Evolutionary conservation across 2,888 invertebrate species (phyloP).

Genomic region (Itoplectis maculator): DNA sequence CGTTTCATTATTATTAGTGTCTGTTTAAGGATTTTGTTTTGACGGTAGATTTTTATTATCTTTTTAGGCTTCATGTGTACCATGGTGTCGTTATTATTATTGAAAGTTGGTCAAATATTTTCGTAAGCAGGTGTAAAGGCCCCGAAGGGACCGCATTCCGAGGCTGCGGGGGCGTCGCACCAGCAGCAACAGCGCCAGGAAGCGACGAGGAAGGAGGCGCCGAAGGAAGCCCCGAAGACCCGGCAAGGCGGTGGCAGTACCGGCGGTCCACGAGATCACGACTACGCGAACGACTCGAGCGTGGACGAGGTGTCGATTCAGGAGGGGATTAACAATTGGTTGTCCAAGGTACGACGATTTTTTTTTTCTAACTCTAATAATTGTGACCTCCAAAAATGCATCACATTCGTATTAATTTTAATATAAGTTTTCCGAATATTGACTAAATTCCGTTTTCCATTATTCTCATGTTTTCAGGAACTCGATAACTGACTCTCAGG

Average conservation of each 20-base stretch:
- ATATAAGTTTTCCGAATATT: no score
- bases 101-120: neutral
- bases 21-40: neutral
- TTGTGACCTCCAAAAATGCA: no score
- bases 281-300: conserved; percentile 87
- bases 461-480: conserved; percentile 56
- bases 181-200: conserved; percentile 19
- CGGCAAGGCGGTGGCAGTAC: conserved; percentile 68
- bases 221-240: conserved; percentile 69
- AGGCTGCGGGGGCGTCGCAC: conserved; percentile 70
- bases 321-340: conserved; percentile 83
- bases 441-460: neutral
- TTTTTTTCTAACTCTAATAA: conserved; percentile 11
- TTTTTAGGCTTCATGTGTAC: neutral
- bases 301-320: conserved; percentile 85
- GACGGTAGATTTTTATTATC: neutral
- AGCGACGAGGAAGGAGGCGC: conserved; percentile 56
- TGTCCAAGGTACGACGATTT: conserved; percentile 76
- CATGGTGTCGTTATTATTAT: neutral
- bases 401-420: no score
- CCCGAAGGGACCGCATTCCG: conserved; percentile 75
- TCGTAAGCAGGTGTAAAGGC: conserved; percentile 71
- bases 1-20: conserved; percentile 1
- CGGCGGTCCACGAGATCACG: conserved; percentile 72
- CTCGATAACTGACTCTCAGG: conserved; percentile 52